Percentiles rank a stretch among this genome's conserved stretches.
These are phyloP conservation scores for Nezara viridula DNA, from an alignment of 2,888 invertebrate genomes.

Conservation along the genomic window DNA sequence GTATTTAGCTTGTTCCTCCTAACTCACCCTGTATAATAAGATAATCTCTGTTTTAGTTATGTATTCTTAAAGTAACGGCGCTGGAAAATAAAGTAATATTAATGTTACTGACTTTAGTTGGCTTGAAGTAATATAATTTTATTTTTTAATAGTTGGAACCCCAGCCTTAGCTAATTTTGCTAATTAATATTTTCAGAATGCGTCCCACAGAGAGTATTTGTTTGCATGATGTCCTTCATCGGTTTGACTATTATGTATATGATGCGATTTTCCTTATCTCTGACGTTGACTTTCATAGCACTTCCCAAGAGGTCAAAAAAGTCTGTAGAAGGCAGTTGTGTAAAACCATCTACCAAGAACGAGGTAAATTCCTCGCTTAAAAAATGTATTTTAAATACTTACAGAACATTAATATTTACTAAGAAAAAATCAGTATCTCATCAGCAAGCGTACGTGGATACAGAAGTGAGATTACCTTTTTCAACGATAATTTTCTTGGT, in stretches of 20 bases:
- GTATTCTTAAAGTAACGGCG: too few species aligned
- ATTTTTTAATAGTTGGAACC: background rate
- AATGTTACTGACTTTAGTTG: too few species aligned
- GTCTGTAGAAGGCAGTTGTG: slow-evolving; percentile 65
- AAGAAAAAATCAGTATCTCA: too few species aligned
- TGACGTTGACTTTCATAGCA: slow-evolving; percentile 71
- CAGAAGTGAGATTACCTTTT: too few species aligned
- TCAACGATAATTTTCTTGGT: too few species aligned
- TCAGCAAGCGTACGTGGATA: too few species aligned
- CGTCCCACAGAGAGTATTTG: slow-evolving; percentile 64
- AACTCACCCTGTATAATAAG: too few species aligned
- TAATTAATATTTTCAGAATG: slow-evolving; percentile 48
- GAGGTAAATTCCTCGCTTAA: background rate
- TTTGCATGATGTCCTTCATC: slow-evolving; percentile 68
- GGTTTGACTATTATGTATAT: slow-evolving; percentile 70
- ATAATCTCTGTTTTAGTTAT: too few species aligned
- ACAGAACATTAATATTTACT: too few species aligned
- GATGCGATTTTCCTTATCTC: slow-evolving; percentile 69
- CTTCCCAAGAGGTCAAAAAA: slow-evolving; percentile 59
- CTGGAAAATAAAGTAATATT: background rate
- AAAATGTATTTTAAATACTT: background rate
- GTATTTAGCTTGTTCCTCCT: too few species aligned
- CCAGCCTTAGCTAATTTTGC: background rate
- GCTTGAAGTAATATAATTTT: background rate
- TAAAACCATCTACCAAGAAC: background rate